Evolutionary conservation across 2,888 invertebrate species (phyloP).

Genomic region (Kryphioiulus occultus): DNA sequence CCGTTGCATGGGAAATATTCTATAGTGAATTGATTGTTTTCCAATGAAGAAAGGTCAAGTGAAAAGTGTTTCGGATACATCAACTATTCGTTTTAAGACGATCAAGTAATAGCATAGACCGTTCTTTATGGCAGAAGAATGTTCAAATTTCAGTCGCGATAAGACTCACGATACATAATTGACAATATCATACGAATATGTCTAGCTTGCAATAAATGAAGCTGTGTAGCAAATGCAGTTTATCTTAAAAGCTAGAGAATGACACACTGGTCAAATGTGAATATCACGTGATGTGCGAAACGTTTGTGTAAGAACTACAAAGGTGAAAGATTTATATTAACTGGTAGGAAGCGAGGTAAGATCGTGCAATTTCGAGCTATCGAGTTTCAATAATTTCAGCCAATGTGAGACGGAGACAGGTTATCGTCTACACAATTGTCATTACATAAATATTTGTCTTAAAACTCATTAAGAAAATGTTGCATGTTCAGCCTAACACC

Average conservation of each 20-base stretch:
- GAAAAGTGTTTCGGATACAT: too few species aligned
- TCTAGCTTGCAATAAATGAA: too few species aligned
- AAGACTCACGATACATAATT: too few species aligned
- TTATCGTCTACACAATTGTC: not conserved
- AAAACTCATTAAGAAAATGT: not conserved
- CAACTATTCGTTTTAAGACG: too few species aligned
- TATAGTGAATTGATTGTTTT: too few species aligned
- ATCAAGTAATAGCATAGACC: too few species aligned
- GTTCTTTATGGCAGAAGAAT: too few species aligned
- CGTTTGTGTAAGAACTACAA: constrained; percentile 20
- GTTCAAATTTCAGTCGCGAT: too few species aligned
- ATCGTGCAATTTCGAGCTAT: constrained; percentile 33
- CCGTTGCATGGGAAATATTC: too few species aligned
- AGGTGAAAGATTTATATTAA: not conserved
- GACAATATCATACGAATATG: too few species aligned
- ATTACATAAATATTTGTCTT: not conserved
- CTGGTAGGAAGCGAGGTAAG: not conserved
- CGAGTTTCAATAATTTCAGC: constrained; percentile 17
- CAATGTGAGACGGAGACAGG: not conserved
- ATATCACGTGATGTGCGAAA: constrained; percentile 15
- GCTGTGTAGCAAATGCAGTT: too few species aligned
- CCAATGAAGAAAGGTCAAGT: too few species aligned
- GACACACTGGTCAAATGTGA: not conserved
- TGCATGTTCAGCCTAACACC: constrained; percentile 28
- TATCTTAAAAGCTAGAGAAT: not conserved